phyloP scores from a whole-genome alignment of 2,888 invertebrate genomes.

The Phymatocera aterrima region DNA sequence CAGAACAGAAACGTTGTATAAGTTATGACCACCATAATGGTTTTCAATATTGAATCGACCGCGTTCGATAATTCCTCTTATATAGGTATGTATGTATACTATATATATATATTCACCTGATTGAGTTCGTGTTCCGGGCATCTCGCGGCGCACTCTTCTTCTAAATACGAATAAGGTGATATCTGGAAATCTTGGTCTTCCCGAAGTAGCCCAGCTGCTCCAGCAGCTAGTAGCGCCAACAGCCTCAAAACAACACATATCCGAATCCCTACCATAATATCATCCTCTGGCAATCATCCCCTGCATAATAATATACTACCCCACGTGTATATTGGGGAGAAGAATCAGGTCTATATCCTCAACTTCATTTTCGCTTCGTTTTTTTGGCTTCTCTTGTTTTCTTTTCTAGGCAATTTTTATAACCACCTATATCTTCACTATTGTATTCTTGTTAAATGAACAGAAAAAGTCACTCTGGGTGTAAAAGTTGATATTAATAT shows the following conservation, averaged over 20 bases:
- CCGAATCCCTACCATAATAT: constrained; percentile 69
- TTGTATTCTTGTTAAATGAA: background rate
- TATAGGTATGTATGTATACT: background rate
- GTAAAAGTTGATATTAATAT: no score
- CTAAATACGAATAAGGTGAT: constrained; percentile 58
- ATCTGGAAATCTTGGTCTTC: constrained; percentile 61
- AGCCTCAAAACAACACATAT: constrained; percentile 65
- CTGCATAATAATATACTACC: background rate
- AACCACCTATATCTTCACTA: background rate
- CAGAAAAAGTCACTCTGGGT: no score
- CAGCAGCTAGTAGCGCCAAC: constrained; percentile 61
- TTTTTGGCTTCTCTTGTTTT: background rate
- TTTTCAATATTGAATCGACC: no score
- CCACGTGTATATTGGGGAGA: background rate
- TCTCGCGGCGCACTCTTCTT: constrained; percentile 68
- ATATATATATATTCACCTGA: constrained; percentile 61
- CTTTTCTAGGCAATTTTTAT: no score
- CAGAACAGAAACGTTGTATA: no score
- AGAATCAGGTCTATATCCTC: constrained; percentile 11
- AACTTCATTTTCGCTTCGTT: background rate
- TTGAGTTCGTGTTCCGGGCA: constrained; percentile 69
- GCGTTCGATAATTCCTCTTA: no score
- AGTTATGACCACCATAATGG: no score
- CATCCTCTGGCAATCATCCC: constrained; percentile 31
- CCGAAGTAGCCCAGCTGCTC: constrained; percentile 63